Evolutionary conservation across 2,797 vertebrate species (phyloP).

Genomic region (Psittacula derbiana): DNA sequence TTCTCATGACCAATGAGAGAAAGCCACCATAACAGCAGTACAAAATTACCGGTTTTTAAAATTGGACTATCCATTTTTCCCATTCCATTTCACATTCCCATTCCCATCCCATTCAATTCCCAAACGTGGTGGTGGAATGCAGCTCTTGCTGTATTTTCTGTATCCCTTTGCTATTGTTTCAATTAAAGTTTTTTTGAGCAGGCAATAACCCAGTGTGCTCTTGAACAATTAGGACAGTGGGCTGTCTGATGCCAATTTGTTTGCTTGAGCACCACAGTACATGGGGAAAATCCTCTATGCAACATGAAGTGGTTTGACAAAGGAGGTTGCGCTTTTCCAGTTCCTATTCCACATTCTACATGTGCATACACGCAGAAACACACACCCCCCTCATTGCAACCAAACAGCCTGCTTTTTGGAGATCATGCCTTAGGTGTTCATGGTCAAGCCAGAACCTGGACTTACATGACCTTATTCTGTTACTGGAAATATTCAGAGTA

Average conservation of each 20-base stretch:
- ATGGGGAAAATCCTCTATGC: neutral
- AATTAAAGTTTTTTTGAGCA: neutral
- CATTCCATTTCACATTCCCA: neutral
- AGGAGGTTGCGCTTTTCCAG: neutral
- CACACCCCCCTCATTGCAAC: fast-evolving
- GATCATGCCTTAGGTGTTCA: neutral
- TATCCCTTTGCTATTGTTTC: neutral
- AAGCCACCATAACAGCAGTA: neutral
- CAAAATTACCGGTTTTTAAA: neutral
- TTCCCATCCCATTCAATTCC: neutral
- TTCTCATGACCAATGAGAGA: neutral
- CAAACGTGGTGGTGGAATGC: neutral
- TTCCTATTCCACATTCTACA: neutral
- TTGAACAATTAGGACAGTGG: neutral
- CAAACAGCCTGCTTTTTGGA: neutral
- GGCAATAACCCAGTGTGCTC: neutral
- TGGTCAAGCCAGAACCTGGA: neutral
- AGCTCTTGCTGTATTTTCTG: neutral
- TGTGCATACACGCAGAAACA: neutral
- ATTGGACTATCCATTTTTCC: neutral
- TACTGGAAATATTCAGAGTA: neutral
- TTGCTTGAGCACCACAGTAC: neutral
- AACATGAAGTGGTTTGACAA: neutral
- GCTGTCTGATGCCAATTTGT: neutral
- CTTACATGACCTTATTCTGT: neutral